Evolutionary conservation across 2,797 vertebrate species (phyloP), one percentile per base, ranked within the genome.

Genomic region (Phrynocephalus vlangalii): DNA sequence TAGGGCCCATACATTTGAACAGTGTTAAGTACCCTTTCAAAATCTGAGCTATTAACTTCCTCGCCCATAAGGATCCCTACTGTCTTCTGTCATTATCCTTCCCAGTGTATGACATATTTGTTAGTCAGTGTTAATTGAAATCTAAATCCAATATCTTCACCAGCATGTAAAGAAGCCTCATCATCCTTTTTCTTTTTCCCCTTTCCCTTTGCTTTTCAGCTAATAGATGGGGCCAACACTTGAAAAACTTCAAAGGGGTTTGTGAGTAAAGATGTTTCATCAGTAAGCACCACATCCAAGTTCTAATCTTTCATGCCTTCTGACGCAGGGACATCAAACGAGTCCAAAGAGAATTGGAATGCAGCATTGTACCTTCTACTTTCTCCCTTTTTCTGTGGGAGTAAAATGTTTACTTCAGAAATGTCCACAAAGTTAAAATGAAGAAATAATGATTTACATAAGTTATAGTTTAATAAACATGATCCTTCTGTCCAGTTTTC

Each of bases 251-350:
- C 95, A 96, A 97, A 97, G 93, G 87, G 66, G 91, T 94, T 89
- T 95, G 92, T 96, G 96, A 96, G 95, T 90, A 94, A 85, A 96
- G 94, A 89, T 95, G 95, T 93, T 96, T 95, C 95, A 96, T 96
- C 96, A 96, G 86, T 83, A 91, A 26, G 68, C 94, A 94, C 83
- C 72, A 91, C 94, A 90, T 90, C 94, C 95, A 91, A 87, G 33
- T 93, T 91, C 94, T 94, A 94, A 94, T 96, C 94, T 96, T 96
- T 96, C 94, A 95, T 95, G 95, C 93, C 94, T 94, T 94, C 92
- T 91, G 89, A 92, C 88, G 91, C 93, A 94, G 88, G 84, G 89
- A 96, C 94, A 96, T 97, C 96, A 97, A 97, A 97, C 94, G 92
- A 86, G 90, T 92, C 94, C 90, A 90, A 91, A 92, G 90, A 96